phyloP scores from a whole-genome alignment of 2,113 vertebrate species.

The Urocolius indicus region DNA sequence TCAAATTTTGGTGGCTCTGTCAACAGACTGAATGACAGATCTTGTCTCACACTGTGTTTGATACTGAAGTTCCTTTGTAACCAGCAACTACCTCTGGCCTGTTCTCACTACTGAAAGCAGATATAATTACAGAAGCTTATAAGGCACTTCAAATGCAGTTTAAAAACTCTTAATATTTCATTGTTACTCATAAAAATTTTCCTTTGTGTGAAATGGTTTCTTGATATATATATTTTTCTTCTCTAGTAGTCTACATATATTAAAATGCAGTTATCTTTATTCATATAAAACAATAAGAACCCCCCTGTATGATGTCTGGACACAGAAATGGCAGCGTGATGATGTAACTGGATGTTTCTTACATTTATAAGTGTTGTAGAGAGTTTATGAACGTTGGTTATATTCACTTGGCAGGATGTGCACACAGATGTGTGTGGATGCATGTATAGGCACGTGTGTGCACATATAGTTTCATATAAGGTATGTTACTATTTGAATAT shows the following conservation, averaged over 20 bases:
- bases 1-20: background rate
- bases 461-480: background rate
- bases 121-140: background rate
- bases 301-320: too few relatives aligned
- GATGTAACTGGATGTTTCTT: background rate
- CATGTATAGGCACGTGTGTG: background rate
- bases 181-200: background rate
- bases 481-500: background rate
- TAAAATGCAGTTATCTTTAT: background rate
- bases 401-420: fast-evolving
- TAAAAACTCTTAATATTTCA: background rate
- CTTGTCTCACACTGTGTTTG: background rate
- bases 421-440: background rate
- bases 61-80: background rate
- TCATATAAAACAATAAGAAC: background rate
- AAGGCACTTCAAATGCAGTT: background rate
- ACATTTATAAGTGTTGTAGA: background rate
- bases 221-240: background rate
- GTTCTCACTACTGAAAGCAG: background rate
- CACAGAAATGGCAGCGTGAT: background rate
- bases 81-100: background rate
- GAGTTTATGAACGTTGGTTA: background rate
- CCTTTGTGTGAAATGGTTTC: background rate
- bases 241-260: background rate
- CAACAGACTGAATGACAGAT: background rate